These are phyloP conservation scores for Hippoglossus hippoglossus DNA, from an alignment of 2,797 vertebrate genomes.

Conservation along the genomic window DNA sequence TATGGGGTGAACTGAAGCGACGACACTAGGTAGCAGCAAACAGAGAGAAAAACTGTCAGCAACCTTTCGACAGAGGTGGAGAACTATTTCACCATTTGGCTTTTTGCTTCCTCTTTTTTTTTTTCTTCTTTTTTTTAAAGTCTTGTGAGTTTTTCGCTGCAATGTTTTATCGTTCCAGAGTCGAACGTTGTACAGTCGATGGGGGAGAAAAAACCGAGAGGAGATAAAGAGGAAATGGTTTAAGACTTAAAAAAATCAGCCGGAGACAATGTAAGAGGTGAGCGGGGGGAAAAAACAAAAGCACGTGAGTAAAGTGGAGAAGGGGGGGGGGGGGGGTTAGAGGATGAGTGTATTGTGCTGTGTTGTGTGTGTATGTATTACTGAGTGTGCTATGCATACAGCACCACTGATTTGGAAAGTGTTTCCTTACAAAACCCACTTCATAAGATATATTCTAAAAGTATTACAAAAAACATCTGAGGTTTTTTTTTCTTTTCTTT, in stretches of 20 bases:
- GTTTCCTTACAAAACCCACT: slow-evolving; percentile 84
- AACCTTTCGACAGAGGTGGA: slow-evolving; percentile 69
- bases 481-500: slow-evolving; percentile 73
- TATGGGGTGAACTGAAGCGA: slow-evolving; percentile 70
- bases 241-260: slow-evolving; percentile 68
- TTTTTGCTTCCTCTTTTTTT: slow-evolving; percentile 75
- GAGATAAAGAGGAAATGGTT: slow-evolving; percentile 52
- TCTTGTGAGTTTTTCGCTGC: slow-evolving; percentile 57
- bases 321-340: background rate
- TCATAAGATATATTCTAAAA: slow-evolving; percentile 84
- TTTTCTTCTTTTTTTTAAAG: slow-evolving; percentile 61
- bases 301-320: slow-evolving; percentile 34
- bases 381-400: slow-evolving; percentile 80
- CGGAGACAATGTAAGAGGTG: slow-evolving; percentile 60
- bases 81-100: slow-evolving; percentile 78
- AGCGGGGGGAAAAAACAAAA: slow-evolving; percentile 34
- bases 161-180: slow-evolving; percentile 60
- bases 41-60: slow-evolving; percentile 55
- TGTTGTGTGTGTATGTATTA: slow-evolving; percentile 75
- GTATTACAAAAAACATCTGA: slow-evolving; percentile 85
- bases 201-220: slow-evolving; percentile 34
- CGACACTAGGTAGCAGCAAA: slow-evolving; percentile 70
- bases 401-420: slow-evolving; percentile 81
- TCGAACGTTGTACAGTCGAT: slow-evolving; percentile 28
- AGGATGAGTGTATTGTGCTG: slow-evolving; percentile 81